phyloP scores from a whole-genome alignment of 2,888 invertebrate species.

The Drosophila lutescens region DNA sequence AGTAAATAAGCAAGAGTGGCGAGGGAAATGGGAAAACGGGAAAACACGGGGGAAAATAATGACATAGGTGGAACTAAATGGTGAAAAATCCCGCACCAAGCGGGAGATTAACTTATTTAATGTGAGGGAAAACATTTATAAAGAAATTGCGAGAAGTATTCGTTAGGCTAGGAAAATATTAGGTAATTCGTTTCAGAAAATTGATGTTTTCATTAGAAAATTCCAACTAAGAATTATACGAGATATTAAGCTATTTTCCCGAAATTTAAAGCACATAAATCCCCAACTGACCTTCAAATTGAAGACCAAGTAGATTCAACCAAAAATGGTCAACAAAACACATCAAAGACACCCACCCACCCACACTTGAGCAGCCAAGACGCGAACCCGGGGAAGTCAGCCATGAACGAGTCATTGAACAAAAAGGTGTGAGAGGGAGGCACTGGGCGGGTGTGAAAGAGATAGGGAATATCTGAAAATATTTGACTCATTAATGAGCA shows the following conservation, averaged over 20 bases:
- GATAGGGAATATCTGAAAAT: not conserved
- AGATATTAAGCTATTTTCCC: not conserved
- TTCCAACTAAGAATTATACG: not conserved
- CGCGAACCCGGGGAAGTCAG: conserved; percentile 33
- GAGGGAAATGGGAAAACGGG: conserved; percentile 4
- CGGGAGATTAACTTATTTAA: conserved; percentile 50
- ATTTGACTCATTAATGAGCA: conserved; percentile 31
- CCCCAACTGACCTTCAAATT: conserved; percentile 37
- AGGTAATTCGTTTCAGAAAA: conserved; percentile 9
- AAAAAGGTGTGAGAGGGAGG: conserved; percentile 23
- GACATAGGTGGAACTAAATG: conserved; percentile 56
- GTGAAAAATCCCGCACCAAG: conserved; percentile 35
- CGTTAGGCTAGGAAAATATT: not conserved
- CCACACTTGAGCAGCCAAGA: conserved; percentile 36
- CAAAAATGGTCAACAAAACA: conserved; percentile 34
- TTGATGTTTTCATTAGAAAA: not conserved
- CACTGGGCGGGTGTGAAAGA: conserved; percentile 22
- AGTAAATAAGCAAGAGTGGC: conserved; percentile 51
- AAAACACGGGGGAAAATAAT: conserved; percentile 40
- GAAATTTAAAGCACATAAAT: conserved; percentile 21
- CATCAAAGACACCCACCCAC: conserved; percentile 54
- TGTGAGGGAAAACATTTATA: conserved; percentile 38
- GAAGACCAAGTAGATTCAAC: conserved; percentile 17
- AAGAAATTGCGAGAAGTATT: conserved; percentile 20
- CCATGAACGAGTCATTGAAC: conserved; percentile 36